Percentiles rank a stretch among this genome's conserved stretches.
Conservation (phyloP, 2,797 vertebrate genomes). For the Zenarchopterus dispar region DNA sequence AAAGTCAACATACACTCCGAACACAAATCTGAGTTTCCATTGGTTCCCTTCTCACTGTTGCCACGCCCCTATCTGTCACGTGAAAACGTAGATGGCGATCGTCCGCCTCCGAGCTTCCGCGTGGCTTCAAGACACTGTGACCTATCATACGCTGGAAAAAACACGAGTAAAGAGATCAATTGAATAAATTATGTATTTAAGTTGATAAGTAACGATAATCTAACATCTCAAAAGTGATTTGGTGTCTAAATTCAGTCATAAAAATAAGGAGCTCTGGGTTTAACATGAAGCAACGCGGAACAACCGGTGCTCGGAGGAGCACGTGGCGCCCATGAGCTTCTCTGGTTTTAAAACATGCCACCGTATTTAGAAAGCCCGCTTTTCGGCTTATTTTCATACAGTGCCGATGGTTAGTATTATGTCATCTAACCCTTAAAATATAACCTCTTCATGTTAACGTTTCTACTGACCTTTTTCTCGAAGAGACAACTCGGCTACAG, state of each 20-base stretch:
- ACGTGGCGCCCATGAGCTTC: slow-evolving; percentile 65
- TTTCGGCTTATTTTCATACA: neutral
- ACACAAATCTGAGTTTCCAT: slow-evolving; percentile 22
- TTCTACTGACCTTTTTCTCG: slow-evolving; percentile 41
- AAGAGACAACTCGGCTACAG: slow-evolving; percentile 30
- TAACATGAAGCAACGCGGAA: neutral
- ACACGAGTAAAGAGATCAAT: neutral
- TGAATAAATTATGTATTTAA: neutral
- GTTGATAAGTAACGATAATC: neutral
- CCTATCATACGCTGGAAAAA: slow-evolving; percentile 36
- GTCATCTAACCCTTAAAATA: too few species aligned
- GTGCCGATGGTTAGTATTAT: too few species aligned
- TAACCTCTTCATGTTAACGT: neutral
- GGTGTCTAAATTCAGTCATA: neutral
- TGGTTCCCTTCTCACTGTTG: slow-evolving; percentile 26
- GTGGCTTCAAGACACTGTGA: slow-evolving; percentile 27
- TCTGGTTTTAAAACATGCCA: slow-evolving; percentile 15
- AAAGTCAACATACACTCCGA: neutral
- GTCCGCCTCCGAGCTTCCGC: slow-evolving; percentile 20
- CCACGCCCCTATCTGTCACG: slow-evolving; percentile 57
- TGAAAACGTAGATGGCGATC: slow-evolving; percentile 42
- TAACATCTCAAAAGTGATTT: accelerated
- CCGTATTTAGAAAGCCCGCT: neutral
- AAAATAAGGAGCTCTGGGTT: neutral
- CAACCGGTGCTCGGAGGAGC: slow-evolving; percentile 42